Evolutionary conservation across 2,797 vertebrate genomes (phyloP), one percentile per base, ranked within the genome.

Genomic region (Hozukius guyotensis): DNA sequence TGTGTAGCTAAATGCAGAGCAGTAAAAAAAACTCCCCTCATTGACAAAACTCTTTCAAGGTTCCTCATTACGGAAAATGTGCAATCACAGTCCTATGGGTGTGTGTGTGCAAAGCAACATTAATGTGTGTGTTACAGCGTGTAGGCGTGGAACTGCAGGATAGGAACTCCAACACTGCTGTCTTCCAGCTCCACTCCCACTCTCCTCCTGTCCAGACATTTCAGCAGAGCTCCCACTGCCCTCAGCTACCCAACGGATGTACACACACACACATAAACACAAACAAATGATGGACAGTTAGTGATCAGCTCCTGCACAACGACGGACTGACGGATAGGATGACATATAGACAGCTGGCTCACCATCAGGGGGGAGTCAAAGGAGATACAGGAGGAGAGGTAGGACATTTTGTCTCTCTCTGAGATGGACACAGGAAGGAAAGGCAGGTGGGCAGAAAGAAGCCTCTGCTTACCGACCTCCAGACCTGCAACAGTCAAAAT

Each of bases 141-240:
- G 95, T 98, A 99, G 92, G 96, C 95, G 90, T 95, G 96, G 88
- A 99, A 97, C 81, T 97, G 96, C 72, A 99, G 87, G 92, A 99
- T 96, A 71, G 98, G 97, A 88, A 99, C 96, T 70, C 91, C 94
- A 91, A 95, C 80, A 75, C 88, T 96, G 88, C 85, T 96, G 87
- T 99, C 97, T 94, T 99, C 98, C 12, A 99, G 94, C 88, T 99
- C 97, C 75, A 99, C 94, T 78, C 97, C 97, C 77, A 98, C 91
- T 95, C 98, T 96, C 94, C 97, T 97, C 88, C 96, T 97, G 92
- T 98, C 96, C 89, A 99, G 93, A 92, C 97, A 99, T 92, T 99
- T 99, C 66, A 99, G 90, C 59, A 99, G 94, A 36, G 96, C 98
- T 31, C 98, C 98, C 75, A 99, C 86, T 75, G 97, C 94, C 94